Evolutionary conservation across 2,888 invertebrate genomes (phyloP).

Genomic region (Drosophila histrio): DNA sequence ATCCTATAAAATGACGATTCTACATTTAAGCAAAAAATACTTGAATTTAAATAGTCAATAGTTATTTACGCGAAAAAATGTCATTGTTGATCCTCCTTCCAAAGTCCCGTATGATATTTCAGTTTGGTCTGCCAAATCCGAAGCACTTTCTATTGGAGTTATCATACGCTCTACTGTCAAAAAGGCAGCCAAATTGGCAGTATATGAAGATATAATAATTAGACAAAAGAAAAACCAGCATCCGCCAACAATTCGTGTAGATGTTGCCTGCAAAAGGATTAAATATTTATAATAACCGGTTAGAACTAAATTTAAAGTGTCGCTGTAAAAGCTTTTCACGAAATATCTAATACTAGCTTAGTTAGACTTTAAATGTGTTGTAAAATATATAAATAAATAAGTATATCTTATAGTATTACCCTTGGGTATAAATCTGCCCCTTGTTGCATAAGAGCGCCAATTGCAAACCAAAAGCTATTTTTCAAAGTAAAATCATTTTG

Average conservation of each 20-base stretch:
- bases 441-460: conserved; percentile 97
- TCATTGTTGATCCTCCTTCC: conserved; percentile 97
- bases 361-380: too few relatives aligned
- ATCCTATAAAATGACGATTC: conserved; percentile 85
- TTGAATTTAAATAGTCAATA: background rate
- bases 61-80: conserved; percentile 93
- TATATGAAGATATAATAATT: conserved; percentile 99
- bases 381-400: background rate
- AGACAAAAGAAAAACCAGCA: conserved; percentile 99
- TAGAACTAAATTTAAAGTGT: too few relatives aligned
- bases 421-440: conserved; percentile 96
- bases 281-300: too few relatives aligned
- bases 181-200: conserved; percentile 97
- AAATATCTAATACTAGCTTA: too few relatives aligned
- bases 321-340: too few relatives aligned
- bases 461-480: conserved; percentile 98
- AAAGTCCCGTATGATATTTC: conserved; percentile 97
- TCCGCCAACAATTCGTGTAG: conserved; percentile 97
- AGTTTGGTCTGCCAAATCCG: conserved; percentile 96
- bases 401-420: conserved; percentile 85
- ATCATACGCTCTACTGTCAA: conserved; percentile 98
- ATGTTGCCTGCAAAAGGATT: conserved; percentile 88
- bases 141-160: conserved; percentile 97
- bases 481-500: conserved; percentile 93
- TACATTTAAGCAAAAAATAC: background rate